phyloP scores from a whole-genome alignment of 2,888 invertebrate genomes.

The Unio delphinus region DNA sequence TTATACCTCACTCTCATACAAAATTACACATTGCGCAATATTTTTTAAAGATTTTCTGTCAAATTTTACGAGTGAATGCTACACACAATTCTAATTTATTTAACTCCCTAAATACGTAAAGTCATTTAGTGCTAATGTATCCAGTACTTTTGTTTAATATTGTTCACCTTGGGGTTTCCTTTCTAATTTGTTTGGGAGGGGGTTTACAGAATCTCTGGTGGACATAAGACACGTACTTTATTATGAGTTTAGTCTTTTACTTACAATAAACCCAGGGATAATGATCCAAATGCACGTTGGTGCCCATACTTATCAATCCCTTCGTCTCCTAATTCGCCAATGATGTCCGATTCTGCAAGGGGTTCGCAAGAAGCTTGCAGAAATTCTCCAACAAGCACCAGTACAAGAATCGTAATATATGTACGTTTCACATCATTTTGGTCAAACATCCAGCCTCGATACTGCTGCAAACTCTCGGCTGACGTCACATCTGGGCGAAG shows the following conservation, averaged over 20 bases:
- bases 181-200: too few relatives aligned
- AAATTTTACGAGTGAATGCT: too few relatives aligned
- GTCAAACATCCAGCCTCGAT: slow-evolving; percentile 18
- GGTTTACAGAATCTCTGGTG: too few relatives aligned
- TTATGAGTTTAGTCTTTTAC: background rate
- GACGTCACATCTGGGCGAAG: background rate
- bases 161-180: too few relatives aligned
- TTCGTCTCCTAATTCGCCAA: slow-evolving; percentile 17
- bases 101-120: too few relatives aligned
- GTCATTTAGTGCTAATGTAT: background rate
- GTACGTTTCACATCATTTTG: slow-evolving; percentile 3
- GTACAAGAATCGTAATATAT: slow-evolving; percentile 8
- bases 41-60: too few relatives aligned
- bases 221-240: too few relatives aligned
- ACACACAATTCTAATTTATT: too few relatives aligned
- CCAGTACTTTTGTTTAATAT: too few relatives aligned
- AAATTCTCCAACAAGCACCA: slow-evolving; percentile 16
- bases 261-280: slow-evolving; percentile 18
- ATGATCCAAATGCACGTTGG: slow-evolving; percentile 17
- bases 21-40: too few relatives aligned
- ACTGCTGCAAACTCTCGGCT: slow-evolving; percentile 8
- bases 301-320: slow-evolving; percentile 18
- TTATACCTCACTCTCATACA: too few relatives aligned
- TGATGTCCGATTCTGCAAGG: slow-evolving; percentile 16
- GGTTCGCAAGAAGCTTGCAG: slow-evolving; percentile 17